Evolutionary conservation across 2,797 vertebrate species (phyloP), one percentile per base, ranked within the genome.

Genomic region (Poecilia wingei): DNA sequence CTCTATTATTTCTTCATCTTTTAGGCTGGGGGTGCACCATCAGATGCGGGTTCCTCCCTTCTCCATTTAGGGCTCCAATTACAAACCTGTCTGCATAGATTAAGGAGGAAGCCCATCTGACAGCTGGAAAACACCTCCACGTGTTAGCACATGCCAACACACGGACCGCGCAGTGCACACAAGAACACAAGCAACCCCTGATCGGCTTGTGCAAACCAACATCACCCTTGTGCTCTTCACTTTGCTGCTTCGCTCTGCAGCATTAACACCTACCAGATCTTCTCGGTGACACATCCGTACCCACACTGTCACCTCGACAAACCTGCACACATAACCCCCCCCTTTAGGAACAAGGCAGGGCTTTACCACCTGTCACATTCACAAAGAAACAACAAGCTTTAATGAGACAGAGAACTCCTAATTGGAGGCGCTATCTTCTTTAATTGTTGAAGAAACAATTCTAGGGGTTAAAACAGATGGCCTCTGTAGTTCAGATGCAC

Each of bases 41-140:
- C 78, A 84, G 81, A 79, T 43, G 80, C 69, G 78, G 75, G 33
- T 43, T 28, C 77, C 75, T 22, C 79, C 72, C 72, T n/a, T 47
- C 79, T 76, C 72, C 74, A 77, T 82, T 81, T 88, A 72, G 57
- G 36, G 47, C 82, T 88, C 86, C 92, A 92, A 94, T 93, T 93
- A 93, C 91, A 91, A 90, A 91, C 84, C 91, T 93, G 93, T 93
- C 91, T 84, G 84, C 81, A 82, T 88, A 88, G 86, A 94, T 94
- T 94, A 91, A 92, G 92, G 88, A 88, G 83, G 66, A 45, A 69
- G 86, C 82, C 80, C 71, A 71, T 88, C 82, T 88, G 86, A 93
- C 86, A 89, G 85, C 86, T 84, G 83, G 84, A 84, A 79, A 88
- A 89, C 83, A 88, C 85, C 77, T 80, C 74, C 75, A 85, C 75